Conservation (phyloP, 2,113 vertebrate species). For the Micronycteris hirsuta region DNA sequence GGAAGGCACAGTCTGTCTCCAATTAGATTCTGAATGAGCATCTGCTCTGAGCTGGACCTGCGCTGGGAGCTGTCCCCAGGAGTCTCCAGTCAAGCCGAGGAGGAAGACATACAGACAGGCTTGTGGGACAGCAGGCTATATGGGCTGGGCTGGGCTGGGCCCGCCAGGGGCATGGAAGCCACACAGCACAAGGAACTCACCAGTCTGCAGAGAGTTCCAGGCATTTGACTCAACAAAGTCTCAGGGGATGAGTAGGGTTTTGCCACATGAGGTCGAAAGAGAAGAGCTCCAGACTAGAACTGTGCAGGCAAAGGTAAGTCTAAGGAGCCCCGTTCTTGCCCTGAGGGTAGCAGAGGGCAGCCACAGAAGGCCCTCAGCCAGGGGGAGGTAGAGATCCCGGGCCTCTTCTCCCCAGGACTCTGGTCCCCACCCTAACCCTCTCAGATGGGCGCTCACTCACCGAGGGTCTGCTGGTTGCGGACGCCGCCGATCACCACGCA, state of each 20-base stretch:
- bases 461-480: slow-evolving; percentile 92
- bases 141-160: neutral
- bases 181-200: neutral
- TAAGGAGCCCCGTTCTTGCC: neutral
- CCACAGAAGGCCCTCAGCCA: neutral
- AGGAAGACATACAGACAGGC: neutral
- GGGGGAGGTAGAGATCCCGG: neutral
- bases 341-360: neutral
- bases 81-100: neutral
- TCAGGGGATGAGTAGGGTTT: neutral
- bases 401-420: neutral
- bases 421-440: accelerated
- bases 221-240: neutral
- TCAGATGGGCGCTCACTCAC: slow-evolving; percentile 84
- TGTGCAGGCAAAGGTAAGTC: neutral
- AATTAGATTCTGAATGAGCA: neutral
- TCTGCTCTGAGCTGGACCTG: neutral
- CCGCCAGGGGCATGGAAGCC: neutral
- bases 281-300: neutral
- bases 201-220: neutral
- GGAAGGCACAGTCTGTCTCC: accelerated
- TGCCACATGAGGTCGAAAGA: neutral
- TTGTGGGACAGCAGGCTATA: accelerated
- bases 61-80: neutral
- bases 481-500: slow-evolving; percentile 95